Percentiles rank a stretch among this genome's conserved stretches.
phyloP scores from a whole-genome alignment of 2,797 vertebrate genomes.

The Melanotaenia boesemani region DNA sequence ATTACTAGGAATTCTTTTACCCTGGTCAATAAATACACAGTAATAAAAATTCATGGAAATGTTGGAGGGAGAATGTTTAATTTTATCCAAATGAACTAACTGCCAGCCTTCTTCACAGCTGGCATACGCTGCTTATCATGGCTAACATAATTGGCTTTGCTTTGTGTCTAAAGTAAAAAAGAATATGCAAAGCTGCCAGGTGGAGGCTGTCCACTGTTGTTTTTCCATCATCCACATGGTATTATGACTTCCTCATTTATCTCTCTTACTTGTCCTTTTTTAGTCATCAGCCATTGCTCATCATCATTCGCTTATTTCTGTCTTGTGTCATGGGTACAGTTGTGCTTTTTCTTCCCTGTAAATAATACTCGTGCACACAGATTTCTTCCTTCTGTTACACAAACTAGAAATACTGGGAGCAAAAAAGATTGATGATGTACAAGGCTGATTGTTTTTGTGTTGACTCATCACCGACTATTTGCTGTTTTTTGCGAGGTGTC shows the following conservation, averaged over 20 bases:
- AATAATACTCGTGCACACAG: neutral
- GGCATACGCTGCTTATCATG: constrained; percentile 21
- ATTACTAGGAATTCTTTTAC: too few relatives aligned
- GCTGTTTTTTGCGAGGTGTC: constrained; percentile 36
- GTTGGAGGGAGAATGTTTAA: neutral
- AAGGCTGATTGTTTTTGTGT: constrained; percentile 33
- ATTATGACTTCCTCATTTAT: constrained; percentile 28
- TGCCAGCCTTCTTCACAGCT: neutral
- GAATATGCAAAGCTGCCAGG: constrained; percentile 10
- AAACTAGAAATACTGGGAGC: constrained; percentile 1
- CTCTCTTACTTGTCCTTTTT: constrained; percentile 33
- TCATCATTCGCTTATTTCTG: constrained; percentile 34
- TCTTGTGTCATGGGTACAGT: constrained; percentile 15
- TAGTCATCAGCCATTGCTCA: constrained; percentile 25
- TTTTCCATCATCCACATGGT: constrained; percentile 10
- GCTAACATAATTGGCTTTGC: constrained; percentile 43
- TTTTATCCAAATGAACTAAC: neutral
- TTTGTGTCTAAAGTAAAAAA: constrained; percentile 41
- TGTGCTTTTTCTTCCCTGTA: constrained; percentile 12
- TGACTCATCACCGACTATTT: constrained; percentile 49
- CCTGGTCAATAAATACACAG: too few relatives aligned
- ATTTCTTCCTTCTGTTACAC: constrained; percentile 36
- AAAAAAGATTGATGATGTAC: constrained; percentile 11
- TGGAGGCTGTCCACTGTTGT: neutral
- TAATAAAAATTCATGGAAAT: too few relatives aligned